These are phyloP conservation scores for Corella eumyota DNA, from an alignment of 23 tunicate genomes.

Conservation along the genomic window DNA sequence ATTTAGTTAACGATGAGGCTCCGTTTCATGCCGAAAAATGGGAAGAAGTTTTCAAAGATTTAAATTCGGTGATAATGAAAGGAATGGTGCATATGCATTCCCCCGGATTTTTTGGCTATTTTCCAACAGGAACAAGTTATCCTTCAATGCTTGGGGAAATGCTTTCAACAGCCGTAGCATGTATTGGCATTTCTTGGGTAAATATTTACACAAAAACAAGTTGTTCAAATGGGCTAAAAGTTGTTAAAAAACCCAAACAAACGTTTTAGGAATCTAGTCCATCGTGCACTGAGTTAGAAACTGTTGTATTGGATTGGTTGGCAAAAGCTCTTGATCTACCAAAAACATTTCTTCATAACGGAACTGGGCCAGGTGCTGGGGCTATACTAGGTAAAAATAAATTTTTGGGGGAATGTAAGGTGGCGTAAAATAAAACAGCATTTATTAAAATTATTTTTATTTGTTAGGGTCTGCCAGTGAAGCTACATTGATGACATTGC, in stretches of 20 bases:
- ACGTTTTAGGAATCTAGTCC: constrained; percentile 50
- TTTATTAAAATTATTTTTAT: not conserved
- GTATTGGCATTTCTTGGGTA: constrained; percentile 83
- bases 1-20: constrained; percentile 20
- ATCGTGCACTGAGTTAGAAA: constrained; percentile 74
- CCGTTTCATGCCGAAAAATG: constrained; percentile 45
- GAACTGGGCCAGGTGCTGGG: constrained; percentile 73
- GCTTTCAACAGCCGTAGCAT: constrained; percentile 20
- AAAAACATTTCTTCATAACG: constrained; percentile 40
- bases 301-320: constrained; percentile 81
- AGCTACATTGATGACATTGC: constrained; percentile 25
- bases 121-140: constrained; percentile 49
- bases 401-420: not conserved
- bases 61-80: constrained; percentile 49
- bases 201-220: constrained; percentile 1
- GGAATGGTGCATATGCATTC: constrained; percentile 75
- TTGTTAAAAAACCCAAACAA: not conserved
- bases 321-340: constrained; percentile 77
- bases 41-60: constrained; percentile 43
- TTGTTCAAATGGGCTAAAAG: too few relatives aligned
- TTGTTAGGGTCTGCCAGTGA: constrained; percentile 49
- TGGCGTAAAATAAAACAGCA: not conserved
- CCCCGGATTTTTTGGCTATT: constrained; percentile 46
- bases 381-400: constrained; percentile 49
- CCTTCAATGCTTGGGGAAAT: constrained; percentile 71